These are phyloP conservation scores for Meloe dianella DNA, from an alignment of 2,888 invertebrate species.

Conservation along the genomic window DNA sequence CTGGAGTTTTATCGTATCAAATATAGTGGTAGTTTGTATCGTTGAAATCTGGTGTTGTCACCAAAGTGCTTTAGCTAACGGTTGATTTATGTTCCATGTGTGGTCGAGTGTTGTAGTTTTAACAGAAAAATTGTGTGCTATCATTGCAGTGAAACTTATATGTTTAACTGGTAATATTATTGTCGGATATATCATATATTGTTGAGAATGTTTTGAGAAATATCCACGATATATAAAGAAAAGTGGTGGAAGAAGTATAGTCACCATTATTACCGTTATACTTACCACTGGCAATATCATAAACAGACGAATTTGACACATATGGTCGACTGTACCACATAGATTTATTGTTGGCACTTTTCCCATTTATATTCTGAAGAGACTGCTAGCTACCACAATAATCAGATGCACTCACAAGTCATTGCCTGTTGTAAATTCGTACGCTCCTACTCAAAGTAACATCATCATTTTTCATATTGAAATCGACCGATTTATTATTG, in stretches of 20 bases:
- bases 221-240: constrained; percentile 14
- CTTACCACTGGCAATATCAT: constrained; percentile 18
- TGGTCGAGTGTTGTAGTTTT: constrained; percentile 52
- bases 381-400: constrained; percentile 19
- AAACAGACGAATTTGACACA: constrained; percentile 26
- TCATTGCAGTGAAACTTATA: constrained; percentile 32
- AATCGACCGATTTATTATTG: not conserved
- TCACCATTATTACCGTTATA: not conserved
- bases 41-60: constrained; percentile 53
- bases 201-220: not conserved
- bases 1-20: constrained; percentile 34
- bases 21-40: constrained; percentile 53
- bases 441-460: constrained; percentile 1
- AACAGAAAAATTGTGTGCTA: constrained; percentile 41
- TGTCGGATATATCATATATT: not conserved
- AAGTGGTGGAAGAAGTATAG: constrained; percentile 10
- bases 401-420: constrained; percentile 21
- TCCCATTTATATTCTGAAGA: constrained; percentile 27
- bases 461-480: constrained; percentile 15
- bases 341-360: constrained; percentile 25
- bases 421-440: constrained; percentile 21
- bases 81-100: constrained; percentile 52
- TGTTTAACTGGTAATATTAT: constrained; percentile 30
- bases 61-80: constrained; percentile 49
- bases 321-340: not conserved